A percentile compares a stretch with the other conserved stretches of the same genome.
Conservation (phyloP, 2,797 vertebrate genomes). For the Gymnopithys bicolor region DNA sequence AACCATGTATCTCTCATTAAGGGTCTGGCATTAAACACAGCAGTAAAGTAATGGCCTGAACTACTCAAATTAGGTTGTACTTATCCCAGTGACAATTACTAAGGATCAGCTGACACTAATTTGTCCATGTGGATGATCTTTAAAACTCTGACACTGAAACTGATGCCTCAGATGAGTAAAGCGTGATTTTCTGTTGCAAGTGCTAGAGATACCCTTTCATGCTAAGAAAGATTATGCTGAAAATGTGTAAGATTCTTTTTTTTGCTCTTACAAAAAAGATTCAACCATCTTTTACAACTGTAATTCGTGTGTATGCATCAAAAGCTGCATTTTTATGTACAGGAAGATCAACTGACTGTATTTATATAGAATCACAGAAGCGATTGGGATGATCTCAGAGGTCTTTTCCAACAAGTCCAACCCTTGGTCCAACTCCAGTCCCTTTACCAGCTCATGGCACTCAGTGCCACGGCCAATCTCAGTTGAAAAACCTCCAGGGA, state of each 20-base stretch:
- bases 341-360: background rate
- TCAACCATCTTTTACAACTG: background rate
- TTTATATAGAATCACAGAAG: background rate
- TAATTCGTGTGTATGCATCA: background rate
- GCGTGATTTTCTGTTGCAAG: background rate
- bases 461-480: too few relatives aligned
- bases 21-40: background rate
- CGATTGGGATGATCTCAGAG: too few relatives aligned
- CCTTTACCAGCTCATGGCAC: too few relatives aligned
- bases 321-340: background rate
- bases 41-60: background rate
- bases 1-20: background rate
- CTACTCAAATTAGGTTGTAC: background rate
- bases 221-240: background rate
- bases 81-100: background rate
- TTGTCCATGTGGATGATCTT: background rate
- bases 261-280: background rate
- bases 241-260: background rate
- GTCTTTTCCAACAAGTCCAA: too few relatives aligned
- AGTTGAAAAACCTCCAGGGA: too few relatives aligned
- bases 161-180: background rate
- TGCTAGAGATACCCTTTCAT: background rate
- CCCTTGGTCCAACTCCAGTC: too few relatives aligned
- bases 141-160: background rate
- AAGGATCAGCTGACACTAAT: background rate